Evolutionary conservation across 2,888 invertebrate species (phyloP), one percentile per base, ranked within the genome.

Genomic region (Ormyrus thymus): DNA sequence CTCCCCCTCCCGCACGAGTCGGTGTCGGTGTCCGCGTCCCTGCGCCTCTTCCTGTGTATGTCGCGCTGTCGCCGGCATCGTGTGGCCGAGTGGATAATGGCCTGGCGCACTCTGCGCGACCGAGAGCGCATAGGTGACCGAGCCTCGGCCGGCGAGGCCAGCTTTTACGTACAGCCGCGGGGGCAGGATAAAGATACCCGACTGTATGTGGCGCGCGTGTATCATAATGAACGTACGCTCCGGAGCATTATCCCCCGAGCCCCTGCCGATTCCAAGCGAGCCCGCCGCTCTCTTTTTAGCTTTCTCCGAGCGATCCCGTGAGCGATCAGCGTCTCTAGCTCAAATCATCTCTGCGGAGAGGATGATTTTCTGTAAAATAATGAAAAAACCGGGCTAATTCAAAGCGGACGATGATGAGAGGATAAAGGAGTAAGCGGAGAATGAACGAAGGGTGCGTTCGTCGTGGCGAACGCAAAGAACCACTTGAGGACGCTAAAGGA

Each of bases 61-160:
- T 66, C 64, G 15, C 70, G 15, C 71, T 77, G 81, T 76, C 80
- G 79, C 79, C 83, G 82, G 82, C 78, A 79, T 73, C 82, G 85
- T 83, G 83, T 81, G 81, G 84, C 85, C 85, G 85, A 85, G 85
- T 86, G 86, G 86, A 88, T 88, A 88, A 87, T 87, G 85, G 86
- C 76, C 50, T 56, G 78, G 70, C 64, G 73, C 69, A 68, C 71
- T 71, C 71, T 7, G 73, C 61, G 10, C 46, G 29, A 58, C 13
- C 56, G 46, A 45, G 68, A 46, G 48, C 46, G 46, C 58, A 70
- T 74, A 74, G 74, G 74, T 74, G 62, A 74, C 51, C 15, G 29
- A n/a, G 64, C 10, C 10, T 43, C 58, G 9, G 15, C 9, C 59
- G 9, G 43, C 10, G 7, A 11, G 62, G n/a, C 6, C n/a, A 7